A percentile compares a stretch with the other conserved stretches of the same genome.
Conservation (phyloP, 2,888 invertebrate species). For the Micoletzkya japonica region DNA sequence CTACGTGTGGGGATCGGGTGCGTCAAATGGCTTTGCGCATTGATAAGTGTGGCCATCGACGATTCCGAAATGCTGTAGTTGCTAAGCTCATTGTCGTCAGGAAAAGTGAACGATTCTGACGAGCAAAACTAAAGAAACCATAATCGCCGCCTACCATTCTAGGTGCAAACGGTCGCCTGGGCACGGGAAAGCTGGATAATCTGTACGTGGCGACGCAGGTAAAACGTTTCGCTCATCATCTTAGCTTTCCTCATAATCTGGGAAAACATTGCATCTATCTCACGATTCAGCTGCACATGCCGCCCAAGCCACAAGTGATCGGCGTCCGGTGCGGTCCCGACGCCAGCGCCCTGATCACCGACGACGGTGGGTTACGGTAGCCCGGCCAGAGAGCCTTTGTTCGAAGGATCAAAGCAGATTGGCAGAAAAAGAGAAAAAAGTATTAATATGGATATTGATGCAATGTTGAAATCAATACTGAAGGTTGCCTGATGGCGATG, state of each 20-base stretch:
- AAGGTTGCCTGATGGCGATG: conserved; percentile 72
- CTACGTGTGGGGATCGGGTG: conserved; percentile 74
- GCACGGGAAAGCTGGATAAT: conserved; percentile 69
- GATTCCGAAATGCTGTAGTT: background rate
- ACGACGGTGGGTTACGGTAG: conserved; percentile 32
- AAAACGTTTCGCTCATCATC: conserved; percentile 7
- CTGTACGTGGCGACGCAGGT: conserved; percentile 62
- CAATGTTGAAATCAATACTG: background rate
- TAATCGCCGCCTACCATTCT: background rate
- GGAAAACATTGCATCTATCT: too few relatives aligned
- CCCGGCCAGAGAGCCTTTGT: background rate
- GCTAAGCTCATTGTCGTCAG: background rate
- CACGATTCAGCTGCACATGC: conserved; percentile 2
- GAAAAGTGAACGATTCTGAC: background rate
- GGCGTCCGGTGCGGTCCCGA: conserved; percentile 31
- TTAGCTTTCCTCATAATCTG: background rate
- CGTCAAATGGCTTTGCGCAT: background rate
- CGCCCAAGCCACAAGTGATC: background rate
- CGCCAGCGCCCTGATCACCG: conserved; percentile 38
- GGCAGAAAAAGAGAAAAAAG: background rate
- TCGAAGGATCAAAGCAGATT: background rate
- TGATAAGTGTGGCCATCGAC: background rate
- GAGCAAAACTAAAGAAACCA: background rate
- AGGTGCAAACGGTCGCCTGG: conserved; percentile 69
- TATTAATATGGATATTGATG: background rate